phyloP scores from a whole-genome alignment of 2,113 vertebrate genomes.

The Platysternon megacephalum region DNA sequence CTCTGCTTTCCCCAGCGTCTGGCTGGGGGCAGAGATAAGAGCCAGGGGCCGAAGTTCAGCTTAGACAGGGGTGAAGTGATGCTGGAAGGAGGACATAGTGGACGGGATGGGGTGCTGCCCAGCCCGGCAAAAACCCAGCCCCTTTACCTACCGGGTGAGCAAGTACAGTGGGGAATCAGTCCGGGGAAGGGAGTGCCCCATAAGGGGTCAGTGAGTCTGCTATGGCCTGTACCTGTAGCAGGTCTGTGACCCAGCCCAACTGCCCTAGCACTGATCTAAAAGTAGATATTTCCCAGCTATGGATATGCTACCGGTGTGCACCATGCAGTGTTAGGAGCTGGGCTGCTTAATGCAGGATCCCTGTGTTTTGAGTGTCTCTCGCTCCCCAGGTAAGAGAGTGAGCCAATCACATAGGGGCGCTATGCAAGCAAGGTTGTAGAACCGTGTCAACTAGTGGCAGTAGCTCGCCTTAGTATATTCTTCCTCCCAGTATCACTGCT shows the following conservation, averaged over 20 bases:
- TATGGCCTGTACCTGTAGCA: neutral
- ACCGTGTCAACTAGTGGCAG: neutral
- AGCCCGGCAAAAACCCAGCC: neutral
- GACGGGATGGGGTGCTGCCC: neutral
- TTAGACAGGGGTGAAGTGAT: neutral
- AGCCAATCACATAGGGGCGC: no score
- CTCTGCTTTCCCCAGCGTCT: no score
- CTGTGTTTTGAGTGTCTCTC: neutral
- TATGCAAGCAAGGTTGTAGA: neutral
- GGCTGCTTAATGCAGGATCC: neutral
- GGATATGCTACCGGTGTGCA: neutral
- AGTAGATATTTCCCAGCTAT: neutral
- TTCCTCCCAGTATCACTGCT: neutral
- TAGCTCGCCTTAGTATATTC: neutral
- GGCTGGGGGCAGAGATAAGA: neutral
- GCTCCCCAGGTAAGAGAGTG: neutral
- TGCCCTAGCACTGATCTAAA: neutral
- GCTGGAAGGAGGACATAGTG: neutral
- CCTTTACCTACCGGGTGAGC: neutral
- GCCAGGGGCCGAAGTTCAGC: neutral
- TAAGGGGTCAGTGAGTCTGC: neutral
- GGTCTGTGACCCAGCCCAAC: neutral
- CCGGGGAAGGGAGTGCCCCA: neutral
- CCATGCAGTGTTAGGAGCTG: neutral
- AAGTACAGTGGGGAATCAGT: neutral